These are phyloP conservation scores for Tachypleus tridentatus DNA, from an alignment of 1,140 invertebrate genomes.

Conservation along the genomic window DNA sequence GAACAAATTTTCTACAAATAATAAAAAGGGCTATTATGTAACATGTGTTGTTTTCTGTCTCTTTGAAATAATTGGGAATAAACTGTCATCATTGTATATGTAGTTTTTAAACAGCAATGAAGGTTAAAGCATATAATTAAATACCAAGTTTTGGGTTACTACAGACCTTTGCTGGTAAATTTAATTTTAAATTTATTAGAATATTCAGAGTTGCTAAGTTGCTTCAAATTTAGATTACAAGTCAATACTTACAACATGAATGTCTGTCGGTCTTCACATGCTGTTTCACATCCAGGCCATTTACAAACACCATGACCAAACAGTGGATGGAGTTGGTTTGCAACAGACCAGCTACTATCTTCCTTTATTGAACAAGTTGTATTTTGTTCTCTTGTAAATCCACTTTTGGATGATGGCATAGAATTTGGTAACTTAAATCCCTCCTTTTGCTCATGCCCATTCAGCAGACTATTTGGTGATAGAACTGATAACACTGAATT, in stretches of 20 bases:
- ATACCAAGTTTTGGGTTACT: no score
- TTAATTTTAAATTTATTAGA: no score
- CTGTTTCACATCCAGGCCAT: slow-evolving; percentile 90
- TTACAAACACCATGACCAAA: slow-evolving; percentile 90
- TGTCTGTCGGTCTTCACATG: slow-evolving; percentile 74
- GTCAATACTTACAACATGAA: slow-evolving; percentile 70
- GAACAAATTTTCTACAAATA: no score
- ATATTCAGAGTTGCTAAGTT: no score
- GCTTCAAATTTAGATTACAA: no score
- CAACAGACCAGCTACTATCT: slow-evolving; percentile 6
- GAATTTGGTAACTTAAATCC: neutral
- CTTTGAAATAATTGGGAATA: no score
- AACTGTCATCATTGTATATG: no score
- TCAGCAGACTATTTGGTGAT: slow-evolving; percentile 14
- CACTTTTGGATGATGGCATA: slow-evolving; percentile 11
- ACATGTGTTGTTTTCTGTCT: no score
- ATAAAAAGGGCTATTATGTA: no score
- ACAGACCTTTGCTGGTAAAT: no score
- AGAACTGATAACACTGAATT: slow-evolving; percentile 1
- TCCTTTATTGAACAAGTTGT: slow-evolving; percentile 6
- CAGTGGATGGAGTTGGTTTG: slow-evolving; percentile 33
- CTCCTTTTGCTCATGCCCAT: slow-evolving; percentile 10
- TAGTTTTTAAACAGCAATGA: no score
- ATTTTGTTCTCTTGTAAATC: neutral
- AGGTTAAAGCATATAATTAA: no score